Evolutionary conservation across 35 echinoderm and acorn worm genomes (phyloP), one percentile per base, ranked within the genome.

Genomic region (Ophioderma brevispina): DNA sequence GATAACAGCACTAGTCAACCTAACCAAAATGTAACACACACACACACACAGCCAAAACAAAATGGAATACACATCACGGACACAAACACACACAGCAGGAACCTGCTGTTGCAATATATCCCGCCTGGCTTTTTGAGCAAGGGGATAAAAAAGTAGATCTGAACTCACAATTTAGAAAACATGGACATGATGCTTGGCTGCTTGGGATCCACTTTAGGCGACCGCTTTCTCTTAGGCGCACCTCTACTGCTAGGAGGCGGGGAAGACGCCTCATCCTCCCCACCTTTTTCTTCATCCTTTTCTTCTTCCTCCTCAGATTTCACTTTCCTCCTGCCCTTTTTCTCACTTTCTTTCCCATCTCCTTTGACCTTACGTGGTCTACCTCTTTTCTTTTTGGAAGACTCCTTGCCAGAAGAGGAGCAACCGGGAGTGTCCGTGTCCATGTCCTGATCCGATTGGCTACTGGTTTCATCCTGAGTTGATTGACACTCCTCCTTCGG

Each of bases 161-260:
- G 33, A 43, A 89, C 96, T 95, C 82, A 99, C 97, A 93, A 78
- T 82, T 95, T 99, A 23, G 97, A 30, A 94, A 99, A 99, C 97
- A 99, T 99, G 52, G 90, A 92, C 1, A 94, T 64, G 81, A 99
- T 95, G 81, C 93, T 99, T 32, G 91, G 94, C 40, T 99, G 97
- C 76, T 95, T 99, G 0, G 94, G 81, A 85, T 99, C 97, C 30
- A 85, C 79, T 76, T 99, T 92, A 3, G 91, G 86, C 14, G 93
- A 88, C 79, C 94, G 87, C 55, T 90, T 99, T 42, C 85, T 92
- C 52, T 94, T 98, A 2, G 84, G 19, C 13, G 84, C 50, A 36
- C 77, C 78, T 11, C 37, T 80, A 15, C 35, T 78, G 0, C 39
- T 75, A 15, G 37, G 30, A 0, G 77, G 77, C 15, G 55, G 80